Evolutionary conservation across 1,140 invertebrate genomes (phyloP).

Genomic region (Diorhabda elongata): DNA sequence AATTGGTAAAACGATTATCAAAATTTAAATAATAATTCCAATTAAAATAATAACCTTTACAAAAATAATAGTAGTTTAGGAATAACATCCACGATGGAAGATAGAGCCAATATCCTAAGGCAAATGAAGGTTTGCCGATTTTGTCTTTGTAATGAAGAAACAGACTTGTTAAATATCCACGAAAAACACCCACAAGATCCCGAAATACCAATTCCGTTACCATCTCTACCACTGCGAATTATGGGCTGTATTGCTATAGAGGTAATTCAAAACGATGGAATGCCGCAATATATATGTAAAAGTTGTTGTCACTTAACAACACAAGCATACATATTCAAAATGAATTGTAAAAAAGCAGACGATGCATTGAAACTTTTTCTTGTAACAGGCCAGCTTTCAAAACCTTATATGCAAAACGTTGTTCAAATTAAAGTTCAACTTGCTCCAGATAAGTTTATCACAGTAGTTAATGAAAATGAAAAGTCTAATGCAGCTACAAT

Average conservation of each 20-base stretch:
- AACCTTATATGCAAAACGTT: slow-evolving; percentile 17
- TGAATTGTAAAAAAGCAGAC: slow-evolving; percentile 68
- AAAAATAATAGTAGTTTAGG: too few species aligned
- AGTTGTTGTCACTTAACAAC: slow-evolving; percentile 64
- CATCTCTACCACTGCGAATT: slow-evolving; percentile 65
- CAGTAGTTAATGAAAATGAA: background rate
- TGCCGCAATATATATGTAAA: slow-evolving; percentile 66
- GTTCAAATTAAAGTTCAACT: background rate
- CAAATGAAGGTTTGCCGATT: slow-evolving; percentile 66
- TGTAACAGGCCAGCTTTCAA: slow-evolving; percentile 58
- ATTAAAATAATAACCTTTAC: too few species aligned
- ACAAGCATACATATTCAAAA: slow-evolving; percentile 67
- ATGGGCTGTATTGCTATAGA: slow-evolving; percentile 71
- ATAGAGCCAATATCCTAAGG: slow-evolving; percentile 42
- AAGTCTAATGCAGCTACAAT: background rate
- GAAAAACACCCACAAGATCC: slow-evolving; percentile 52
- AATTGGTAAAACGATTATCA: too few species aligned
- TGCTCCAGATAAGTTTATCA: background rate
- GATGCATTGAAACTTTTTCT: slow-evolving; percentile 63
- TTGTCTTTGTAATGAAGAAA: slow-evolving; percentile 58
- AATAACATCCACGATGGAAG: slow-evolving; percentile 18
- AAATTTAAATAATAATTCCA: too few species aligned
- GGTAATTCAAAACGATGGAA: slow-evolving; percentile 68
- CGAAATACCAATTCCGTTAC: slow-evolving; percentile 55
- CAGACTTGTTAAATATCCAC: slow-evolving; percentile 61